Base-by-base conservation (phyloP, 2,888 invertebrate species). In the Macrostomum cliftonense region DNA sequence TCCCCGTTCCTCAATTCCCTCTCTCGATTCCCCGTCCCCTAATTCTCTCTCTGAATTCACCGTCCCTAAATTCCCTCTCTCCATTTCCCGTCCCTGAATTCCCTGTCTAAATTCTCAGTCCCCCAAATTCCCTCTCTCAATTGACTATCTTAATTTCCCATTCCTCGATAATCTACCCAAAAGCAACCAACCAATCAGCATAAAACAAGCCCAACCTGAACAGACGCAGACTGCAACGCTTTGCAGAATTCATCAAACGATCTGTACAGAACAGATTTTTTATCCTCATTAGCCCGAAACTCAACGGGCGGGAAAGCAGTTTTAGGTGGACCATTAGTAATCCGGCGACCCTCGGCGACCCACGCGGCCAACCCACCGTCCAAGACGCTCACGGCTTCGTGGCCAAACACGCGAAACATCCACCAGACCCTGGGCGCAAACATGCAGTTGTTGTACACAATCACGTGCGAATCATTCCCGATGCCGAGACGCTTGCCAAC, bases 381-480 rank as follows among this genome's bases (percentile, higher is more conserved):
- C 9, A 66, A 53, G 7, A 66, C 53, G 12, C 61, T 62, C 1
- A 66, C 60, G 13, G 45, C 19, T 13, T 57, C 45, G 51, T 66
- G 64, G 12, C 66, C 65, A 55, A 64, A 66, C 0, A 59, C 53
- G 46, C 57, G 45, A 47, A 65, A 64, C 46, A 61, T 62, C 61
- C 61, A 65, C 66, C 66, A 66, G 5, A 60, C 60, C 21, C 65
- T 47, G 12, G 57, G 62, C 1, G 63, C 64, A 46, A 62, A 61
- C 28, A 62, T 43, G 52, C 59, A 60, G 20, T 55, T 59, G 52
- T 66, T 64, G 56, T 66, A 66, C 2, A 65, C 56, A 14, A 66
- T 54, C 16, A 66, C 63, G 51, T 63, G 63, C 0, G 61, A 60
- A 16, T 58, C 39, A 46, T 61, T 63, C 45, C 53, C 51, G 13